These are phyloP conservation scores for Leptoteleia sp. DNA, from an alignment of 1,140 invertebrate genomes.

Conservation along the genomic window DNA sequence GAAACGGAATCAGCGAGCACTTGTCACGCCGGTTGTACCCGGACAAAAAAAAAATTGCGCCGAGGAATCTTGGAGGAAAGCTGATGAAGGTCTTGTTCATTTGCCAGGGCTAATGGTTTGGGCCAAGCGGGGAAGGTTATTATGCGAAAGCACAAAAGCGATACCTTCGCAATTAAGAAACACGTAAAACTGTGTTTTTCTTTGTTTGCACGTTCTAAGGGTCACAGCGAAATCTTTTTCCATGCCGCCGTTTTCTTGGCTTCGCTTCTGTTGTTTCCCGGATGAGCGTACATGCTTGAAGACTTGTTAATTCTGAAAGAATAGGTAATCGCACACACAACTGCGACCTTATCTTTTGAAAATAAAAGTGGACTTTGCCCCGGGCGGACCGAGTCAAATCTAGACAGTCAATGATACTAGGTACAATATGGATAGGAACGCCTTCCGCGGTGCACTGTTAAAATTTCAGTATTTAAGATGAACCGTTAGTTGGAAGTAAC, in stretches of 20 bases:
- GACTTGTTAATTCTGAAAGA: slow-evolving; percentile 74
- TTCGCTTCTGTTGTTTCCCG: slow-evolving; percentile 39
- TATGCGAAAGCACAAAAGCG: slow-evolving; percentile 76
- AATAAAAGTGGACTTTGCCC: slow-evolving; percentile 56
- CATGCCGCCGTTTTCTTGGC: slow-evolving; percentile 43
- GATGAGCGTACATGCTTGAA: slow-evolving; percentile 58
- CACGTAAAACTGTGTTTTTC: slow-evolving; percentile 62
- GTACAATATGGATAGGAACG: slow-evolving; percentile 31
- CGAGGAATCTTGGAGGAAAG: slow-evolving; percentile 6
- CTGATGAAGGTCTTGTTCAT: slow-evolving; percentile 69
- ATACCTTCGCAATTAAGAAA: slow-evolving; percentile 74
- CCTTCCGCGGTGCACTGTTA: slow-evolving; percentile 1
- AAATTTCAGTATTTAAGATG: slow-evolving; percentile 1
- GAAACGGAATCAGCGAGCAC: slow-evolving; percentile 50
- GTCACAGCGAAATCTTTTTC: slow-evolving; percentile 36
- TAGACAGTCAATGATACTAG: slow-evolving; percentile 35
- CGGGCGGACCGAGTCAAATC: slow-evolving; percentile 24
- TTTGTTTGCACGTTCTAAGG: slow-evolving; percentile 69
- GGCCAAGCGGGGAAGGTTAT: slow-evolving; percentile 71
- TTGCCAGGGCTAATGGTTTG: slow-evolving; percentile 72
- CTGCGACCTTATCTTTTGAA: slow-evolving; percentile 48
- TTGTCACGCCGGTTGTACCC: slow-evolving; percentile 56
- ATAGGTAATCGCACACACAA: slow-evolving; percentile 71
- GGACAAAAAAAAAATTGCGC: slow-evolving; percentile 33
- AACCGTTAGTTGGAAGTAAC: neutral